These are phyloP conservation scores for Sebastes baramenuke DNA, from an alignment of 2,797 vertebrate species.

Conservation along the genomic window DNA sequence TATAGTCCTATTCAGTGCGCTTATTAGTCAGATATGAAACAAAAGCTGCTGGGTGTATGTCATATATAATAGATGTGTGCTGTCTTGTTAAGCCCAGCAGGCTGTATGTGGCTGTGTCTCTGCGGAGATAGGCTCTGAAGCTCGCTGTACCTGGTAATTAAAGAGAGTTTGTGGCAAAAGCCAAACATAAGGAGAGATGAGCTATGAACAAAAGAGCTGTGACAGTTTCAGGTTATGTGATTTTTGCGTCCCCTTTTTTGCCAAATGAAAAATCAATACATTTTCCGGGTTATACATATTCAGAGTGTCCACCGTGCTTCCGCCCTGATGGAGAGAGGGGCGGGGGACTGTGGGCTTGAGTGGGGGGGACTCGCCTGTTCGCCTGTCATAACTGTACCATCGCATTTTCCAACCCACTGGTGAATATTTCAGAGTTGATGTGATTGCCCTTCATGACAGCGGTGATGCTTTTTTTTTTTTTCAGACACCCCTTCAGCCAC, in stretches of 20 bases:
- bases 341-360: constrained; percentile 65
- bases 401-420: constrained; percentile 96
- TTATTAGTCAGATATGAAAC: constrained; percentile 81
- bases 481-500: constrained; percentile 65
- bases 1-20: constrained; percentile 66
- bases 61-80: constrained; percentile 83
- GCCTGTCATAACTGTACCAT: constrained; percentile 94
- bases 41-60: constrained; percentile 79
- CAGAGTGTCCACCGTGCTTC: constrained; percentile 91
- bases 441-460: constrained; percentile 95
- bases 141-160: constrained; percentile 89
- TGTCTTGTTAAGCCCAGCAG: constrained; percentile 82
- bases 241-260: constrained; percentile 86
- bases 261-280: constrained; percentile 99
- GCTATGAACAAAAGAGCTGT: constrained; percentile 98
- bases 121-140: constrained; percentile 72
- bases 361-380: constrained; percentile 84
- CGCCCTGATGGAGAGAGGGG: constrained; percentile 86
- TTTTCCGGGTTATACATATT: constrained; percentile 98
- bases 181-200: constrained; percentile 90
- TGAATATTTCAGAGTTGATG: constrained; percentile 98
- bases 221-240: constrained; percentile 99
- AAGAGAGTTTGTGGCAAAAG: constrained; percentile 91
- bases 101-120: constrained; percentile 74
- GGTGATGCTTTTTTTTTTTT: constrained; percentile 61